Evolutionary conservation across 2,113 vertebrate species (phyloP).

Genomic region (Corythoichthys haematopterus): DNA sequence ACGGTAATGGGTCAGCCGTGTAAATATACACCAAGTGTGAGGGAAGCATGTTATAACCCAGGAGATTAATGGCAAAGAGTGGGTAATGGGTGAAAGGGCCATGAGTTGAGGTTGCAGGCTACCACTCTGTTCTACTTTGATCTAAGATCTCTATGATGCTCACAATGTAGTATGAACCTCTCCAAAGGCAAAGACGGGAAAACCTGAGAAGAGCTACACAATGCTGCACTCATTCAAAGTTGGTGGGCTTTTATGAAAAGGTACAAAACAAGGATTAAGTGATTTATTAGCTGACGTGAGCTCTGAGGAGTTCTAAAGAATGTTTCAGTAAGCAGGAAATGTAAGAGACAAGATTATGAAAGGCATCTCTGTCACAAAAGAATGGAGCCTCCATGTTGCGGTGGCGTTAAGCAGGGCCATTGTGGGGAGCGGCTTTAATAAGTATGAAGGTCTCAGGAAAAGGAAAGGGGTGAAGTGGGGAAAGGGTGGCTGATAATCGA

Average conservation of each 20-base stretch:
- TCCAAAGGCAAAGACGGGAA: conserved; percentile 34
- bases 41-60: conserved; percentile 31
- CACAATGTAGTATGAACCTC: conserved; percentile 38
- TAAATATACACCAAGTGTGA: conserved; percentile 56
- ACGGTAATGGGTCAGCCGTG: conserved; percentile 64
- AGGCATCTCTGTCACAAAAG: conserved; percentile 54
- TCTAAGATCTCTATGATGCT: conserved; percentile 33
- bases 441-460: conserved; percentile 27
- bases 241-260: conserved; percentile 35
- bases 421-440: conserved; percentile 33
- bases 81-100: conserved; percentile 65
- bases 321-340: conserved; percentile 54
- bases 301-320: conserved; percentile 48
- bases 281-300: conserved; percentile 62
- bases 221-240: conserved; percentile 49
- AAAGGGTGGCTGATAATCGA: no score
- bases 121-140: conserved; percentile 51
- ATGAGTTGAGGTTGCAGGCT: conserved; percentile 45
- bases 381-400: conserved; percentile 46
- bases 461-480: conserved; percentile 6
- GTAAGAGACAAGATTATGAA: conserved; percentile 56
- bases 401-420: conserved; percentile 26
- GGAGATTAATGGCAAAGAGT: conserved; percentile 62
- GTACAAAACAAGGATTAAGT: conserved; percentile 58
- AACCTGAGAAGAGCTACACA: conserved; percentile 49